Base-by-base conservation (phyloP, 2,888 invertebrate genomes). In the Ormia ochracea region DNA sequence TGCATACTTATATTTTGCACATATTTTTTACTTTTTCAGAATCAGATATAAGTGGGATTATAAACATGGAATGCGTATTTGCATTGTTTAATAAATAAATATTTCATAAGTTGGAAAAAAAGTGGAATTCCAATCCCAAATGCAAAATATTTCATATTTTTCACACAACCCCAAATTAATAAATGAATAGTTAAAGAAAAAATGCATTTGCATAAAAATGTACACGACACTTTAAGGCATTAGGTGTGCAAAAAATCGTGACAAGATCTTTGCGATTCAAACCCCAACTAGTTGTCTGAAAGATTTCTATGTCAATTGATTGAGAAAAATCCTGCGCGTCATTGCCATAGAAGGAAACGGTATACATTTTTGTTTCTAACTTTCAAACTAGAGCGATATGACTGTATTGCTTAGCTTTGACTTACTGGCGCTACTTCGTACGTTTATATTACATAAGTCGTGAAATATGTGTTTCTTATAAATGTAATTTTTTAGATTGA, bases 91-190 rank as follows among this genome's bases (percentile, higher is more conserved):
- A 19, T 43, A 48, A 48, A 23, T 48, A n/a, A 21, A 21, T 26
- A 14, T 5, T 26, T 48, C 6, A 17, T 26, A n/a, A 48, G 4
- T 5, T 26, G 43, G 6, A n/a, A 43, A 19, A 4, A 1, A 14
- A 38, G 3, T 41, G 9, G 14, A 23, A 23, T 1, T 10, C n/a
- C 10, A 38, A 54, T 14, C 4, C 9, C 5, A 56, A 54, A 33
- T 43, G 33, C 33, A 56, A 56, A 43, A 21, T 68, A 43, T 58
- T 69, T 69, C 45, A 58, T 56, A 45, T 69, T 69, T 45, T 69
- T 43, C 69, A 45, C 69, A 69, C 69, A 45, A 69, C 36, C 54
- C n/a, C 17, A 23, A 69, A 58, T 69, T 58, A 36, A 68, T 68
- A 33, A 56, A 68, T 31, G 23, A 54, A 12, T 54, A 54, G 14